Conservation (phyloP, 2,113 vertebrate species). For the Oceanites oceanicus region DNA sequence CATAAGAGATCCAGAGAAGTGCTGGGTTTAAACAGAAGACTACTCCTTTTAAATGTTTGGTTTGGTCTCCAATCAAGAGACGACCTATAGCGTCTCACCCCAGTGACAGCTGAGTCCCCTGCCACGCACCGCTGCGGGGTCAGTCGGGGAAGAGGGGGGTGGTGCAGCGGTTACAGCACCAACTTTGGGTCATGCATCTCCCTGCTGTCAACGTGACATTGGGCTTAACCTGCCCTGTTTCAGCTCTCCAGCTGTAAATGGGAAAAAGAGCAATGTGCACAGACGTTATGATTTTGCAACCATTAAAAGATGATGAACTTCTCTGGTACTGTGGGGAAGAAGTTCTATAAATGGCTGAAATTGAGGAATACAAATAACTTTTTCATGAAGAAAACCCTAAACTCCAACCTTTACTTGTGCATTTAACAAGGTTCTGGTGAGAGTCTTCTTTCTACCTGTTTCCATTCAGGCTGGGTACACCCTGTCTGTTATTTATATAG, state of each 20-base stretch:
- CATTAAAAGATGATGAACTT: not conserved
- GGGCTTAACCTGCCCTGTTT: not conserved
- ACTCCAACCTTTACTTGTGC: not conserved
- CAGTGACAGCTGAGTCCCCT: not conserved
- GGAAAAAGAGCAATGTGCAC: not conserved
- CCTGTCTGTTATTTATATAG: not conserved
- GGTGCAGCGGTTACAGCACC: not conserved
- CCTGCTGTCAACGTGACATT: not conserved
- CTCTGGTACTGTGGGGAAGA: not conserved
- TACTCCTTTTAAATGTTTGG: not conserved
- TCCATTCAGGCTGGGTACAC: not conserved
- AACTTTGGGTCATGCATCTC: not conserved
- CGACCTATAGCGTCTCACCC: not conserved
- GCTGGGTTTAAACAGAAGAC: not conserved
- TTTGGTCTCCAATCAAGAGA: not conserved
- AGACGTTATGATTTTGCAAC: rapidly evolving
- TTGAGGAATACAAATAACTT: not conserved
- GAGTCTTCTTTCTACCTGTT: not conserved
- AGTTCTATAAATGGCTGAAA: not conserved
- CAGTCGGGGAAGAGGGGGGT: not conserved
- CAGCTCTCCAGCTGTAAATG: not conserved
- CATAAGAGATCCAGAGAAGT: not conserved
- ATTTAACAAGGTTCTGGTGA: not conserved
- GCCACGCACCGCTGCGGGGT: not conserved
- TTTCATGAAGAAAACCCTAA: not conserved